Evolutionary conservation across 2,888 invertebrate species (phyloP), one percentile per base, ranked within the genome.

Genomic region (Achlya flavicornis): DNA sequence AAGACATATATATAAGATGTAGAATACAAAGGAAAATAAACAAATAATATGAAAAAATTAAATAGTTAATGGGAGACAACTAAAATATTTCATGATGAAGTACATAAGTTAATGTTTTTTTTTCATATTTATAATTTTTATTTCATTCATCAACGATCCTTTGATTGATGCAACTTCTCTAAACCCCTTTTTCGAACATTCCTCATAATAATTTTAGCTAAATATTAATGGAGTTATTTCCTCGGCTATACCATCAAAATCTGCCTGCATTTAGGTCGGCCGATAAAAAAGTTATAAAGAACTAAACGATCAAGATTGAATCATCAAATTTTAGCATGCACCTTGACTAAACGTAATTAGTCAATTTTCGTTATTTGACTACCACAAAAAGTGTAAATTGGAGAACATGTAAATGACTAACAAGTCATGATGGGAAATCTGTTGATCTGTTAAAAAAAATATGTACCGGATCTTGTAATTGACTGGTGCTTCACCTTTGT

Each of bases 241-340:
- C 5, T n/a, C n/a, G 6, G 0, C 4, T 14, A 46, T 46, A 46
- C 46, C 46, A 46, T 46, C 12, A 46, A 46, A 43, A 14, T n/a
- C n/a, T 12, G 41, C 10, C 41, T 46, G n/a, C 46, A 46, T 46
- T 46, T 46, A n/a, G 46, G n/a, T 5, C 46, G 46, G n/a, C 10
- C 46, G n/a, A 10, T 46, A 46, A 46, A 46, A n/a, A 10, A n/a
- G n/a, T 7, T n/a, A n/a, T n/a, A 46, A 46, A 46, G n/a, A n/a
- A 46, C 10, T 46, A n/a, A 46, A 46, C 41, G 43, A 16, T 4
- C 48, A 38, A 26, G 16, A 58, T 76, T 75, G 75, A 75, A 69
- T 74, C 75, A 76, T 76, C 74, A 76, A 71, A 68, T 69, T 76
- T 74, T 65, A 71, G 64, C 69, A 68, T 63, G 63, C 43, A 33